phyloP scores from a whole-genome alignment of 2,797 vertebrate species.

The Chaunax sp. region DNA sequence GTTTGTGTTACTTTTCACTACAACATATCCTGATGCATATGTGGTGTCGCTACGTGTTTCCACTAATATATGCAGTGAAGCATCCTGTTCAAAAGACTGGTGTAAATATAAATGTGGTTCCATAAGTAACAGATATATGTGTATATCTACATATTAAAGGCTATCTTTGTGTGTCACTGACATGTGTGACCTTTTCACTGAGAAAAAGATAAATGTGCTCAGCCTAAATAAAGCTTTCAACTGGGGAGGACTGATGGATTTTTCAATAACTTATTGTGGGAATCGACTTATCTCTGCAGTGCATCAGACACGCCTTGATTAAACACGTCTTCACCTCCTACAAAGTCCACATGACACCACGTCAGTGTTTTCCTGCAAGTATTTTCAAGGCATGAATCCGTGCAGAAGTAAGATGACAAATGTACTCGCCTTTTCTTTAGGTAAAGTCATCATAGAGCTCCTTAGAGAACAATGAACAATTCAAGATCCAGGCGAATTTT shows the following conservation, averaged over 20 bases:
- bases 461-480: background rate
- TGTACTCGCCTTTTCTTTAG: background rate
- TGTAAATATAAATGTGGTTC: no score
- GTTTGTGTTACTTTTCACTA: constrained; percentile 16
- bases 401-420: background rate
- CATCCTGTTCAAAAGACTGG: background rate
- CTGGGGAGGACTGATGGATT: constrained; percentile 20
- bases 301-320: constrained; percentile 23
- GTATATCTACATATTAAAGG: no score
- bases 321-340: constrained; percentile 17
- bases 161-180: no score
- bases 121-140: no score
- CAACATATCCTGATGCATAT: background rate
- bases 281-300: constrained; percentile 34
- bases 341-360: background rate
- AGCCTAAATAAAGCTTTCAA: constrained; percentile 15
- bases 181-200: background rate
- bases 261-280: constrained; percentile 20
- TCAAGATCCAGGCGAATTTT: no score
- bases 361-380: background rate
- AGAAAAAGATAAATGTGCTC: constrained; percentile 12
- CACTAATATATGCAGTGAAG: background rate
- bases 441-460: background rate
- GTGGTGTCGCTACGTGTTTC: background rate
- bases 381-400: background rate